phyloP scores from a whole-genome alignment of 2,113 vertebrate species.

The Hydrochoerus hydrochaeris region DNA sequence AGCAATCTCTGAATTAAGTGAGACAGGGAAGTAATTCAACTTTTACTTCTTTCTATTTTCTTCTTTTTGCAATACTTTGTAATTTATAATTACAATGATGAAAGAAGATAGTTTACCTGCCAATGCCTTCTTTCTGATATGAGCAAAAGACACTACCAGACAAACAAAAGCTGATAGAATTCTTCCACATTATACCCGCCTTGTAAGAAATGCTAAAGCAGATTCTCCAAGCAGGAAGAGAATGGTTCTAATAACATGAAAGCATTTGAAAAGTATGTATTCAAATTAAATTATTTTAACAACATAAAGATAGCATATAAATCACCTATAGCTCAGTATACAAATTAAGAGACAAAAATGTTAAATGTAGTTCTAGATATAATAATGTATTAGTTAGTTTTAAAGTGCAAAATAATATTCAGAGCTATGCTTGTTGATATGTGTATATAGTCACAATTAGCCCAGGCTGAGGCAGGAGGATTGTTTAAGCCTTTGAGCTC shows the following conservation, averaged over 20 bases:
- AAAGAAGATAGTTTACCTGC: background rate
- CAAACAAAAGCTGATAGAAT: background rate
- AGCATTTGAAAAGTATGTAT: background rate
- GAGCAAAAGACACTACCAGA: background rate
- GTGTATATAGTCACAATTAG: background rate
- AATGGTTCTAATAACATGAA: background rate
- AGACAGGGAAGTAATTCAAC: background rate
- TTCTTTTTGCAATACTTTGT: no score
- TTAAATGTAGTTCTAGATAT: no score
- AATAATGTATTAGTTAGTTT: no score
- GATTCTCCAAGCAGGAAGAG: background rate
- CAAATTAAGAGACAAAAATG: no score
- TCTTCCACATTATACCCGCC: background rate
- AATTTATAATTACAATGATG: background rate
- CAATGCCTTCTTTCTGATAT: background rate
- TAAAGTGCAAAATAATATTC: no score
- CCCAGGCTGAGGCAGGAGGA: background rate
- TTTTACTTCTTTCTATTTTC: background rate
- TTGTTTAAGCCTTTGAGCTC: background rate
- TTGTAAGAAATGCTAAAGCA: background rate
- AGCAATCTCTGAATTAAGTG: background rate
- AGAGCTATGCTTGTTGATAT: no score
- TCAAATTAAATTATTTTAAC: background rate
- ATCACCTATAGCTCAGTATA: background rate
- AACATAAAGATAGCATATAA: background rate